Evolutionary conservation across 2,797 vertebrate species (phyloP).

Genomic region (Scleropages formosus): DNA sequence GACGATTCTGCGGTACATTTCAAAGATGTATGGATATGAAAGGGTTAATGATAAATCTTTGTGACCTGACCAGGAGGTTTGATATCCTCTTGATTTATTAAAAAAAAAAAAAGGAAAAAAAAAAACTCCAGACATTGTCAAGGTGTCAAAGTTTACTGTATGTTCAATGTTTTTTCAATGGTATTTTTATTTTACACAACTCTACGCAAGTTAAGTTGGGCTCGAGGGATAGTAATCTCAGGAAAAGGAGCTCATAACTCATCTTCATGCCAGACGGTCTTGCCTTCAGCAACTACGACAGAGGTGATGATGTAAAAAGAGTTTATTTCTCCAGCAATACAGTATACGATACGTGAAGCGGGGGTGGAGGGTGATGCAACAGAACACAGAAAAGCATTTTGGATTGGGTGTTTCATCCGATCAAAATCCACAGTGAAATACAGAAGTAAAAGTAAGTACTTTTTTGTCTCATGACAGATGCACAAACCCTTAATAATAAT

Average conservation of each 20-base stretch:
- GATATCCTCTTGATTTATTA: constrained; percentile 19
- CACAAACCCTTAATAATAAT: too few species aligned
- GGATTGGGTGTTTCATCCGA: too few species aligned
- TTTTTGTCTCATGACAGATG: too few species aligned
- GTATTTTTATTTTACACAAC: constrained; percentile 51
- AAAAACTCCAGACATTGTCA: background rate
- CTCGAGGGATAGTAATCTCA: constrained; percentile 44
- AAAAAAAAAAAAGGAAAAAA: constrained; percentile 10
- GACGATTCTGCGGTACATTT: background rate
- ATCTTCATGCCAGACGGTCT: constrained; percentile 47
- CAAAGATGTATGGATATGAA: background rate
- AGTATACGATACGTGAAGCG: background rate
- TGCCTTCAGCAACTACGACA: constrained; percentile 34
- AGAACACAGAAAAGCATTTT: too few species aligned
- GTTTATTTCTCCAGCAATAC: background rate
- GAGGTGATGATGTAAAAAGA: constrained; percentile 20
- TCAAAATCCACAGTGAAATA: too few species aligned
- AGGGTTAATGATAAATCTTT: constrained; percentile 4
- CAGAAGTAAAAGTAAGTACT: too few species aligned
- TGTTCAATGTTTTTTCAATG: constrained; percentile 39
- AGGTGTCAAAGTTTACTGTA: constrained; percentile 12
- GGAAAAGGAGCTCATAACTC: constrained; percentile 45
- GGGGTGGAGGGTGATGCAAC: too few species aligned
- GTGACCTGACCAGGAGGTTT: background rate
- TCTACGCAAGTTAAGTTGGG: constrained; percentile 48